phyloP scores from a whole-genome alignment of 2,113 vertebrate genomes.

The Apus apus region DNA sequence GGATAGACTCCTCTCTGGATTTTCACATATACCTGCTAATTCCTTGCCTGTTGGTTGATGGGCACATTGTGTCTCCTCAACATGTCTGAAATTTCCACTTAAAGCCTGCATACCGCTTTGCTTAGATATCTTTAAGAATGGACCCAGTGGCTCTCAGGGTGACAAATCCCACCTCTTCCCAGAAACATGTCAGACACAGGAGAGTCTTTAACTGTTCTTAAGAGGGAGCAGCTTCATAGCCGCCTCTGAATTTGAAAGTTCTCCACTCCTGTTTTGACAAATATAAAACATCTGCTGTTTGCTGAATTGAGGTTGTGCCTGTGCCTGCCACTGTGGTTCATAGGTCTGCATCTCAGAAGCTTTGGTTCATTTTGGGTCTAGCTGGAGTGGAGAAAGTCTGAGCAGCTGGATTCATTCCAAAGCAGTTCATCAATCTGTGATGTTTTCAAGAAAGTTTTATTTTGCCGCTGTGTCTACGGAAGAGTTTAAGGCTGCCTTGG shows the following conservation, averaged over 20 bases:
- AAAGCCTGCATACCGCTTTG: not conserved
- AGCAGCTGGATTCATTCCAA: slow-evolving; percentile 65
- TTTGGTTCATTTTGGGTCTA: slow-evolving; percentile 54
- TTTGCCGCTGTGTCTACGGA: slow-evolving; percentile 64
- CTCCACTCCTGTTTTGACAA: slow-evolving; percentile 10
- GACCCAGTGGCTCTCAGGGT: not conserved
- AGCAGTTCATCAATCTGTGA: slow-evolving; percentile 74
- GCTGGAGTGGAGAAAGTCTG: slow-evolving; percentile 61
- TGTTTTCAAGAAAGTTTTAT: slow-evolving; percentile 77
- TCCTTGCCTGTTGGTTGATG: not conserved
- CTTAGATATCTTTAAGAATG: not conserved
- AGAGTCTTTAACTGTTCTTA: not conserved
- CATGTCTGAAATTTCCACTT: not conserved
- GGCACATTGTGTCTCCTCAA: not conserved
- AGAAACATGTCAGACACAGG: not conserved
- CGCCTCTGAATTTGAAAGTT: not conserved
- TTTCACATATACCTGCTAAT: not conserved
- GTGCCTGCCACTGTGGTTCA: not conserved
- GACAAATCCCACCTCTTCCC: not conserved
- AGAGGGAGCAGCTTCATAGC: not conserved
- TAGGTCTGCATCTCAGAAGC: slow-evolving; percentile 24
- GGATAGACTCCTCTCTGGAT: not conserved
- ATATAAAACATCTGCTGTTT: not conserved
- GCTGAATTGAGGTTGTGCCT: not conserved
- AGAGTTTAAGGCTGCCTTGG: slow-evolving; percentile 62